Conservation (phyloP, 2,113 vertebrate genomes). For the Cyrtonyx montezumae region DNA sequence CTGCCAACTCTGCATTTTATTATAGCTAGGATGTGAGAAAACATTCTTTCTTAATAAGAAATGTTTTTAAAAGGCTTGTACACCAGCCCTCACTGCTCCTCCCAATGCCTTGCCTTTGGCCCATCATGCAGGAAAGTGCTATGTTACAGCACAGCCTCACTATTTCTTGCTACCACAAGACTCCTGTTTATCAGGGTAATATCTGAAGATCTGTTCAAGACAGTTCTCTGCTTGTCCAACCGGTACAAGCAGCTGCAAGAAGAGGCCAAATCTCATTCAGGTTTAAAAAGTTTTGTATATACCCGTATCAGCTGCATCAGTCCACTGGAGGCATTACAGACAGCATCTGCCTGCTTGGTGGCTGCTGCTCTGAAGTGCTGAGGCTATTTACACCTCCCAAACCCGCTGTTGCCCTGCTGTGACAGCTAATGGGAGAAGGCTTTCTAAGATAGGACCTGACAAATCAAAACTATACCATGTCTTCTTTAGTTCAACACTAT, state of each 20-base stretch:
- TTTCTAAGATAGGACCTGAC: not conserved
- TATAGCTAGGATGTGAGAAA: not conserved
- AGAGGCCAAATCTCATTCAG: not conserved
- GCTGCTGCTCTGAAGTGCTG: not conserved
- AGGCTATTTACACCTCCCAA: not conserved
- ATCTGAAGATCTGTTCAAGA: not conserved
- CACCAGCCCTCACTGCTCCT: not conserved
- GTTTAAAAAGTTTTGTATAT: not conserved
- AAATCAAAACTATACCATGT: not conserved
- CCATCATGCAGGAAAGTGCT: not conserved
- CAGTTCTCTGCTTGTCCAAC: not conserved
- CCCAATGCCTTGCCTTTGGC: not conserved
- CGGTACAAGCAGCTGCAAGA: not conserved
- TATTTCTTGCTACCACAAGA: not conserved
- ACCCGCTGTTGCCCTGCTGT: not conserved
- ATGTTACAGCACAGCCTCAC: not conserved
- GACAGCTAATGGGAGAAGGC: not conserved
- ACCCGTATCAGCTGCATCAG: not conserved
- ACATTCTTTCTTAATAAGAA: not conserved
- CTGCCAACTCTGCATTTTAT: conserved; percentile 4
- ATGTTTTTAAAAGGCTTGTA: not conserved
- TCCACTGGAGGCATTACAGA: not conserved
- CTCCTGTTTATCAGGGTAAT: not conserved
- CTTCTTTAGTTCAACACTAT: not conserved
- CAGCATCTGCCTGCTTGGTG: not conserved